Percentiles rank a stretch among this genome's conserved stretches.
These are phyloP conservation scores for Bellardia pandia DNA, from an alignment of 2,888 invertebrate genomes.

Conservation along the genomic window DNA sequence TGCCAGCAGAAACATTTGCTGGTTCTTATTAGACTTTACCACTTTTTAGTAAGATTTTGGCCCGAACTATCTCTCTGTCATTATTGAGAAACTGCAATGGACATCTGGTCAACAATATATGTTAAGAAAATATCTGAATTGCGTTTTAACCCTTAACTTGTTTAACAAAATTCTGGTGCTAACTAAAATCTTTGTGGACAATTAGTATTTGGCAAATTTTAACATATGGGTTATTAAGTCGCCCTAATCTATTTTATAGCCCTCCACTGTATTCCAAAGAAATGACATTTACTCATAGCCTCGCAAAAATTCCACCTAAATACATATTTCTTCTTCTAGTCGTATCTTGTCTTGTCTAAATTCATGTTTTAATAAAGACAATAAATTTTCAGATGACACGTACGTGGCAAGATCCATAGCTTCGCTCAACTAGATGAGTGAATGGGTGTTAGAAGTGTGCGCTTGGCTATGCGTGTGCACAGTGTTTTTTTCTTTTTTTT, in stretches of 20 bases:
- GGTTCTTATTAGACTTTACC: too few species aligned
- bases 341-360: neutral
- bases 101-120: too few species aligned
- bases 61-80: too few species aligned
- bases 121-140: too few species aligned
- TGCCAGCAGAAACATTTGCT: too few species aligned
- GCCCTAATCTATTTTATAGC: neutral
- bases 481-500: neutral
- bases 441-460: neutral
- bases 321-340: neutral
- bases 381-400: conserved; percentile 38
- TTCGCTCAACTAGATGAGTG: neutral
- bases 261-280: neutral
- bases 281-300: neutral
- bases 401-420: conserved; percentile 32
- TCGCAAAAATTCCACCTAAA: neutral
- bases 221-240: too few species aligned
- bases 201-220: too few species aligned
- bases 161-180: too few species aligned
- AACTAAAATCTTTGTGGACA: too few species aligned
- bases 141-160: too few species aligned
- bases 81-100: too few species aligned
- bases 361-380: conserved; percentile 26
- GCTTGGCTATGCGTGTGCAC: neutral
- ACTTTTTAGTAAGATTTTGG: too few species aligned